Conservation (phyloP, 2,797 vertebrate species). For the Rousettus madagascariensis region DNA sequence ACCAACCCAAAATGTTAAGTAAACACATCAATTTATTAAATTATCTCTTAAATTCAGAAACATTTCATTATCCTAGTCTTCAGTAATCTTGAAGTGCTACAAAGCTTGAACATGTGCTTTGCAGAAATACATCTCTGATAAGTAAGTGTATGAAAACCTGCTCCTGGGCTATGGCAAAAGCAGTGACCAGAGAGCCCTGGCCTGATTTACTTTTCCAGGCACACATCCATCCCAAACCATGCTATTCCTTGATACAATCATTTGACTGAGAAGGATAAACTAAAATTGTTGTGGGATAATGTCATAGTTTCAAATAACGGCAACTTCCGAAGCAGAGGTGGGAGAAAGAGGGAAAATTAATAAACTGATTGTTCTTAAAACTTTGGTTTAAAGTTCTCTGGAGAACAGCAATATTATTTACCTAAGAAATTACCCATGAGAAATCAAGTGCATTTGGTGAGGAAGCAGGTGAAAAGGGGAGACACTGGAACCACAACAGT, state of each 20-base stretch:
- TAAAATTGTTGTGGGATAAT: not conserved
- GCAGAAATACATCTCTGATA: not conserved
- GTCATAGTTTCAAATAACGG: not conserved
- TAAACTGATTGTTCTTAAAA: not conserved
- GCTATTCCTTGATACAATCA: not conserved
- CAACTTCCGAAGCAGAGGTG: not conserved
- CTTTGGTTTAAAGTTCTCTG: not conserved
- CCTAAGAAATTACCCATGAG: not conserved
- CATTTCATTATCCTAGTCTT: not conserved
- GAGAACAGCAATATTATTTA: not conserved
- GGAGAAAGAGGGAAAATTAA: not conserved
- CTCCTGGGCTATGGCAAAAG: fast-evolving
- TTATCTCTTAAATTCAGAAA: not conserved
- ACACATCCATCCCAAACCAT: not conserved
- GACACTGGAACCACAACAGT: not conserved
- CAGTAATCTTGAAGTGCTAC: not conserved
- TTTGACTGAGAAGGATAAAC: not conserved
- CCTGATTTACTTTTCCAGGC: not conserved
- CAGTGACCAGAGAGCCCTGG: fast-evolving
- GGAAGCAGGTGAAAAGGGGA: fast-evolving
- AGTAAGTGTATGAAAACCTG: not conserved
- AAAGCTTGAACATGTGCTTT: not conserved
- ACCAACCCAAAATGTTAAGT: not conserved
- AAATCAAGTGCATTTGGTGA: not conserved
- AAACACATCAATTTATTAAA: not conserved